Evolutionary conservation across 2,888 invertebrate species (phyloP), one percentile per base, ranked within the genome.

Genomic region (Eristalinus aeneus): DNA sequence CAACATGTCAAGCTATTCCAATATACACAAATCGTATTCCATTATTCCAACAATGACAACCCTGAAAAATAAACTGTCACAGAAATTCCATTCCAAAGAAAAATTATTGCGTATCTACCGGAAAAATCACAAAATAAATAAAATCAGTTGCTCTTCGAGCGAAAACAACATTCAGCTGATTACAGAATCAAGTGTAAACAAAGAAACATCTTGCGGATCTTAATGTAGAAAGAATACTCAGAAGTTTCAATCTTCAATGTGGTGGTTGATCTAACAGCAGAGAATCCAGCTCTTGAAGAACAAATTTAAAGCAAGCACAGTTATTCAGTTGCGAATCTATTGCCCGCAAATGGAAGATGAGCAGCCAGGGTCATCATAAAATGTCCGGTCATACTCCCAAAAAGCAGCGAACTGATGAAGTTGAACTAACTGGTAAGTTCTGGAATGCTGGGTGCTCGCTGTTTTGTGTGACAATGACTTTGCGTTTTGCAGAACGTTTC

Each of bases 401-500:
- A 64, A 93, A 93, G 91, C 91, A 93, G 74, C 92, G 94, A 74
- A 93, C 94, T 46, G 94, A 94, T 84, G 94, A 94, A 90, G 94
- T 95, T 90, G 94, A 94, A 90, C 93, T 95, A 89, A 94, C 94
- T 88, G 94, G 94, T 94, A 89, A 88, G 78, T 72, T 2, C n/a
- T 12, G 23, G 34, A 9, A 6, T 9, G 11, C 61, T 27, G n/a
- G 12, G 16, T 39, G n/a, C 4, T 6, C n/a, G n/a, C n/a, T 39
- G 5, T 39, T 39, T 6, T 16, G 20, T 3, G 11, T 11, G 27
- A 9, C 2, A 9, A 4, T 32, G 34, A 58, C 22, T 22, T 71
- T n/a, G 32, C 5, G 23, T 5, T 10, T 76, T 82, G 63, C 79
- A 93, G 95, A 94, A 89, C 95, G 96, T 89, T 94, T 98, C 88